Conservation (phyloP, 2,888 invertebrate species). For the Latheticus oryzae region DNA sequence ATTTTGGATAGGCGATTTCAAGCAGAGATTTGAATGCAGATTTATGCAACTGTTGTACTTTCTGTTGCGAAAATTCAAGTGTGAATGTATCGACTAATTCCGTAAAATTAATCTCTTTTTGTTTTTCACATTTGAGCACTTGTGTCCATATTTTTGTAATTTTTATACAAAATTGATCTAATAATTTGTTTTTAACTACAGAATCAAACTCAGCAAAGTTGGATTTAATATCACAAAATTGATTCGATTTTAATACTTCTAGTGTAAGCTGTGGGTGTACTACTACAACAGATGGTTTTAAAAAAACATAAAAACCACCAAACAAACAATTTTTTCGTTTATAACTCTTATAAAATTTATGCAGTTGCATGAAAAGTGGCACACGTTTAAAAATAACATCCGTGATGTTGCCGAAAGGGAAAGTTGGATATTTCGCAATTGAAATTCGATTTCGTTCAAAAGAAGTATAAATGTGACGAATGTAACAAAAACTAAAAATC, state of each 20-base stretch:
- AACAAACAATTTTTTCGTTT: slow-evolving; percentile 46
- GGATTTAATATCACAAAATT: not conserved
- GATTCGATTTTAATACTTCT: too few relatives aligned
- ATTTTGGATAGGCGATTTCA: slow-evolving; percentile 1
- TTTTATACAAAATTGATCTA: too few relatives aligned
- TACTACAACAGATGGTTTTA: slow-evolving; percentile 47
- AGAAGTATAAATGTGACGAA: slow-evolving; percentile 27
- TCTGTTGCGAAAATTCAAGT: not conserved
- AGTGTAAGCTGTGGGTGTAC: slow-evolving; percentile 38
- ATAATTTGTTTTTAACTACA: not conserved
- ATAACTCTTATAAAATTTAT: slow-evolving; percentile 51
- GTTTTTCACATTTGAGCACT: not conserved
- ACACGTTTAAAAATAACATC: slow-evolving; percentile 45
- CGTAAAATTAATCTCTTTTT: slow-evolving; percentile 1
- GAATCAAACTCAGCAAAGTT: not conserved
- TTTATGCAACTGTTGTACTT: not conserved
- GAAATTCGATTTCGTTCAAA: slow-evolving; percentile 40
- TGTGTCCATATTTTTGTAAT: too few relatives aligned
- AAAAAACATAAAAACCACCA: slow-evolving; percentile 51
- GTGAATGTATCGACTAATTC: slow-evolving; percentile 1
- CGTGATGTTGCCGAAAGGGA: slow-evolving; percentile 51
- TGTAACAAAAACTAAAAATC: slow-evolving; percentile 36
- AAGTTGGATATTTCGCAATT: slow-evolving; percentile 41
- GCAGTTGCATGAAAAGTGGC: slow-evolving; percentile 46
- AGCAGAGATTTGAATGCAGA: not conserved